Percentiles rank a stretch among this genome's conserved stretches.
Conservation (phyloP, 2,888 invertebrate species). For the Arrhopalites spinosus region DNA sequence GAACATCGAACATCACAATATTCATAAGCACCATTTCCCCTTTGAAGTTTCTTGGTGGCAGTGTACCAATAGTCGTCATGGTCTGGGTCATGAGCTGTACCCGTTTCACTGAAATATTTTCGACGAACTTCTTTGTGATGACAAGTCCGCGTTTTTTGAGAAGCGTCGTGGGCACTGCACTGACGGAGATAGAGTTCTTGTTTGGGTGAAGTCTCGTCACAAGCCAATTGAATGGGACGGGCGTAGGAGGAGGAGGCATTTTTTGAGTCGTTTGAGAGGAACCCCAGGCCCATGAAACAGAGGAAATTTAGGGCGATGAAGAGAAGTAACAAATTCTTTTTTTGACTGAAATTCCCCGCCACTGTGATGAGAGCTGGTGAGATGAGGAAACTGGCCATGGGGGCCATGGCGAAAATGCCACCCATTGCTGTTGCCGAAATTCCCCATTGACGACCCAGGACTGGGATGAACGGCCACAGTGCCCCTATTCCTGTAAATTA, state of each 20-base stretch:
- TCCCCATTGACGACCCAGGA: slow-evolving; percentile 22
- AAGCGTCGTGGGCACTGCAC: background rate
- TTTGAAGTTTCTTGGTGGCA: background rate
- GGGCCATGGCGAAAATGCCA: background rate
- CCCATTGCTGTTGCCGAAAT: background rate
- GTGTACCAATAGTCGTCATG: background rate
- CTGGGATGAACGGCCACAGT: slow-evolving; percentile 26
- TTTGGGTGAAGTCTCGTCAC: slow-evolving; percentile 12
- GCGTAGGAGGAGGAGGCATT: background rate
- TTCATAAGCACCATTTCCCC: background rate
- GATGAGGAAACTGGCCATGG: background rate
- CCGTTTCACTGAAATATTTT: slow-evolving; percentile 7
- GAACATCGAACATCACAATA: slow-evolving; percentile 25
- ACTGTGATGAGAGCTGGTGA: background rate
- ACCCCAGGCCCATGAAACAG: background rate
- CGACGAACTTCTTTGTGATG: background rate
- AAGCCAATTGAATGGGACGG: slow-evolving; percentile 11
- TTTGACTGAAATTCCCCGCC: background rate
- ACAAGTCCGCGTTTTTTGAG: background rate
- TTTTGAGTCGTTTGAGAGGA: background rate
- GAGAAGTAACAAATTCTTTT: background rate
- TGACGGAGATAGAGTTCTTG: slow-evolving; percentile 9
- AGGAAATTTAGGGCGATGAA: slow-evolving; percentile 4
- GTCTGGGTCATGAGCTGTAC: background rate
- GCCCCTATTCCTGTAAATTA: slow-evolving; percentile 14